Percentiles rank a stretch among this genome's conserved stretches.
Evolutionary conservation across 2,888 invertebrate species (phyloP).

Genomic region (Leucozona laternaria): DNA sequence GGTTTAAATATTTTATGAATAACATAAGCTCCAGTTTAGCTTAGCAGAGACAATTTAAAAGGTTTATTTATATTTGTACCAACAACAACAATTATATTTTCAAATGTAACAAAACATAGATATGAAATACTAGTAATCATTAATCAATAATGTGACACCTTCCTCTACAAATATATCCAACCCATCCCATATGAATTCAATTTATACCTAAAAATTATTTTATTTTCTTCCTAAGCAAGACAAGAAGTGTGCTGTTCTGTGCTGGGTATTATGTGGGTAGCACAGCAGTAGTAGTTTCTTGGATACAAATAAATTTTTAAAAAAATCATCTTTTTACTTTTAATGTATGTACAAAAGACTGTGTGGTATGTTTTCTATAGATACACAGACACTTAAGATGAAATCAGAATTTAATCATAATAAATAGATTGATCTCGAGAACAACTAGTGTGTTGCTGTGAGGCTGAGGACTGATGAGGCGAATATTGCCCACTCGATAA

Average conservation of each 20-base stretch:
- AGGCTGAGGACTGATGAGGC: slow-evolving; percentile 31
- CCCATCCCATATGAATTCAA: not conserved
- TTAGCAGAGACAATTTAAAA: no score
- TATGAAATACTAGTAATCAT: no score
- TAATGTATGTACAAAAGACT: slow-evolving; percentile 48
- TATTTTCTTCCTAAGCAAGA: not conserved
- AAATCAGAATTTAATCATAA: slow-evolving; percentile 63
- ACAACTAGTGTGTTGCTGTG: slow-evolving; percentile 20
- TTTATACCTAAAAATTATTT: slow-evolving; percentile 22
- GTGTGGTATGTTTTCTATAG: slow-evolving; percentile 17
- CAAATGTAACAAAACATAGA: not conserved
- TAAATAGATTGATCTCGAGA: slow-evolving; percentile 39
- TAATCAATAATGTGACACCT: slow-evolving; percentile 66
- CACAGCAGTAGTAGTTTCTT: slow-evolving; percentile 12
- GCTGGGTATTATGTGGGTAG: slow-evolving; percentile 36
- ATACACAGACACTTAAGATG: slow-evolving; percentile 41
- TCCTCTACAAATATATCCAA: slow-evolving; percentile 35
- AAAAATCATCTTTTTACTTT: slow-evolving; percentile 40
- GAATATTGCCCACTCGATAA: slow-evolving; percentile 53
- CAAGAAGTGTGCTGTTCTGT: slow-evolving; percentile 54
- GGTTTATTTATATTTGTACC: not conserved
- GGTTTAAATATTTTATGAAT: no score
- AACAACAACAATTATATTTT: not conserved
- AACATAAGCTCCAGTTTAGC: no score
- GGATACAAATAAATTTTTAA: not conserved